Evolutionary conservation across 2,888 invertebrate genomes (phyloP).

Genomic region (Hermaeophaga mercurialis): DNA sequence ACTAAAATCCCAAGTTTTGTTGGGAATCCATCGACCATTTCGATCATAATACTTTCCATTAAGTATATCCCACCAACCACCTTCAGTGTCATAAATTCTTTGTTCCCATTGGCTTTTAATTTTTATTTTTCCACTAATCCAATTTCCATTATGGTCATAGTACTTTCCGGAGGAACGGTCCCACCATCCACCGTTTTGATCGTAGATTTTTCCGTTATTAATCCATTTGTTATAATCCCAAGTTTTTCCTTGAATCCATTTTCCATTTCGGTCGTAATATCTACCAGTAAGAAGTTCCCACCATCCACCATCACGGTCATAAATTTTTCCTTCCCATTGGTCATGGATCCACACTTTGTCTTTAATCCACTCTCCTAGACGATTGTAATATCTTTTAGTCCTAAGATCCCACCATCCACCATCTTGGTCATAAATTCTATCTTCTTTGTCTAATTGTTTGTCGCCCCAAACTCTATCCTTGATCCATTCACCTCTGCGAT

Average conservation of each 20-base stretch:
- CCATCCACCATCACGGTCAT: slow-evolving; percentile 2
- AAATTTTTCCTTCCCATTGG: neutral
- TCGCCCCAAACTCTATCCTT: neutral
- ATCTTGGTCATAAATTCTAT: neutral
- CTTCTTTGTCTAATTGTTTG: neutral
- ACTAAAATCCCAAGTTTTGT: no score
- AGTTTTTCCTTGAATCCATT: neutral
- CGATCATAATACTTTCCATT: neutral
- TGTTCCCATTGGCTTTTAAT: no score
- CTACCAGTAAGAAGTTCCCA: neutral
- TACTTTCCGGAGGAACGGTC: neutral
- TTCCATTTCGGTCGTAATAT: neutral
- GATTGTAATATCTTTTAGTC: slow-evolving; percentile 1
- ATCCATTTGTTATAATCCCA: neutral
- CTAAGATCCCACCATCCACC: slow-evolving; percentile 1
- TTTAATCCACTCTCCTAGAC: neutral
- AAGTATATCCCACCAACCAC: neutral
- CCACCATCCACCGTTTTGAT: neutral
- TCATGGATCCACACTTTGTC: no score
- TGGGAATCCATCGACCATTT: no score
- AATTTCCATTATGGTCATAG: neutral
- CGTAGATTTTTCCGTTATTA: slow-evolving; percentile 1
- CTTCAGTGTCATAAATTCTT: neutral
- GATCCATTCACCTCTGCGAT: neutral
- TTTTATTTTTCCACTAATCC: neutral